phyloP scores from a whole-genome alignment of 1,140 invertebrate genomes.

The Zeugodacus cucurbitae region DNA sequence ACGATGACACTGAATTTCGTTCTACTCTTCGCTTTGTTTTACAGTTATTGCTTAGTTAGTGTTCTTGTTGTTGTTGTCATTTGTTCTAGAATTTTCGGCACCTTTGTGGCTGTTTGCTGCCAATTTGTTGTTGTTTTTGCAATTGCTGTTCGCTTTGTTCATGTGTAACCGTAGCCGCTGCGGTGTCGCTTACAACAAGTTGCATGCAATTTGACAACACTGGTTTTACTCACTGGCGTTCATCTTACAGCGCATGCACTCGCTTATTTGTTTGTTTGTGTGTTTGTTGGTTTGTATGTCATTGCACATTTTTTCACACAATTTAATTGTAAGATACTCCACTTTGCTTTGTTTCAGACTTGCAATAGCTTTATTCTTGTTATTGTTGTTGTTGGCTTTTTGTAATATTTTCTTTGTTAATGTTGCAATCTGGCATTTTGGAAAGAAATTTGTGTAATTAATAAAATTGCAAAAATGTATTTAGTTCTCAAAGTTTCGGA shows the following conservation, averaged over 20 bases:
- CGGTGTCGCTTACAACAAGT: conserved; percentile 29
- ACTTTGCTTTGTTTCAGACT: neutral
- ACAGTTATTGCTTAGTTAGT: neutral
- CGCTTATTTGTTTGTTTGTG: neutral
- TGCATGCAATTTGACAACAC: conserved; percentile 36
- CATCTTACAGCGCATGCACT: neutral
- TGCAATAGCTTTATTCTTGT: neutral
- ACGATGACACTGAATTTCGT: neutral
- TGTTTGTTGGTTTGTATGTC: neutral
- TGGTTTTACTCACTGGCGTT: conserved; percentile 4
- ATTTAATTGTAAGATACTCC: neutral
- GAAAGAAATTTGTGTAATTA: neutral
- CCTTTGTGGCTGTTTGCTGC: conserved; percentile 15
- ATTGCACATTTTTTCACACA: conserved; percentile 25
- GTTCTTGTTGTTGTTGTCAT: neutral
- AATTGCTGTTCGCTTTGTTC: conserved; percentile 22
- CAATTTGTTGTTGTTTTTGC: neutral
- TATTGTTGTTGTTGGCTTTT: neutral
- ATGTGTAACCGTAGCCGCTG: neutral
- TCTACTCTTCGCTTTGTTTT: neutral
- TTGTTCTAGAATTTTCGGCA: conserved; percentile 13
- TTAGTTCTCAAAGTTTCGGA: neutral
- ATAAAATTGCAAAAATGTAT: neutral
- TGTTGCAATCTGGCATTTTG: conserved; percentile 27
- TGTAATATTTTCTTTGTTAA: neutral